A percentile compares a stretch with the other conserved stretches of the same genome.
Evolutionary conservation across 1,140 invertebrate genomes (phyloP).

Genomic region (Aphis gossypii): DNA sequence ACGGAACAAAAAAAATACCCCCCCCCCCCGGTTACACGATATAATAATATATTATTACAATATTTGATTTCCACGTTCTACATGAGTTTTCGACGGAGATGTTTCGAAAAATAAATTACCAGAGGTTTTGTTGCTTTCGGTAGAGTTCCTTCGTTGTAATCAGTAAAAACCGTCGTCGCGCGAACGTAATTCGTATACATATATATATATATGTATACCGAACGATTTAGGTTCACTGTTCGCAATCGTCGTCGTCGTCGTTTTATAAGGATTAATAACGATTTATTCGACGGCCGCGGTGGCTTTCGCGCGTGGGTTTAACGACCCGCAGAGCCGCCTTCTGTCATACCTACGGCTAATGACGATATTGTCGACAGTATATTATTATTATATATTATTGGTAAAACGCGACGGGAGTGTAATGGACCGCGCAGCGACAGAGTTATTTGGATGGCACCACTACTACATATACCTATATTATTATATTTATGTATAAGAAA

Average conservation of each 20-base stretch:
- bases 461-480: not conserved
- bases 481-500: not conserved
- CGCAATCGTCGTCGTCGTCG: not conserved
- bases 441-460: not conserved
- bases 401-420: not conserved
- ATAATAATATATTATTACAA: not conserved
- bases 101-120: not conserved
- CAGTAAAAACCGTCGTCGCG: not conserved
- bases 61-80: not conserved
- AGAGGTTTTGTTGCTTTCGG: not conserved
- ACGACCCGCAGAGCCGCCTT: not conserved
- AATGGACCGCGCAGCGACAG: slow-evolving; percentile 2
- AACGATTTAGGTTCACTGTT: not conserved
- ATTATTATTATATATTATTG: not conserved
- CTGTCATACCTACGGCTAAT: slow-evolving; percentile 13
- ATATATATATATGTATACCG: not conserved
- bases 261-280: slow-evolving; percentile 3
- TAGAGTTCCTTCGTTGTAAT: not conserved
- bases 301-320: not conserved
- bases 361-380: not conserved
- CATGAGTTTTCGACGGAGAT: not conserved
- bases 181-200: not conserved
- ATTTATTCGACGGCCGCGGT: not conserved
- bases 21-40: not conserved
- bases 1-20: too few relatives aligned